Evolutionary conservation across 1,140 invertebrate genomes (phyloP).

Genomic region (Drosophila subobscura): DNA sequence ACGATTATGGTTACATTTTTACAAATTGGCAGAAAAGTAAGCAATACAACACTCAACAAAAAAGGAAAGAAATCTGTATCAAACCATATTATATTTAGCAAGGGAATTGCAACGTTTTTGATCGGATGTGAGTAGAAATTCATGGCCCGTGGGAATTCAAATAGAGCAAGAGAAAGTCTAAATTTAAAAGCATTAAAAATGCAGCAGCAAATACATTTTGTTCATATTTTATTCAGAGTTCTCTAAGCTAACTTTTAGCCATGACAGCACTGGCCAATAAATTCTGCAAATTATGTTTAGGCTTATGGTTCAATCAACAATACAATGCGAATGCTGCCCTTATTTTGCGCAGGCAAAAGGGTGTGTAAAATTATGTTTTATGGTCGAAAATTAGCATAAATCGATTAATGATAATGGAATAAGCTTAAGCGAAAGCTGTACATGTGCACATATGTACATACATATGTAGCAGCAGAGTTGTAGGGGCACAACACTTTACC

Average conservation of each 20-base stretch:
- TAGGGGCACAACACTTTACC: background rate
- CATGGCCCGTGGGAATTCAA: too few species aligned
- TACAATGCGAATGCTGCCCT: background rate
- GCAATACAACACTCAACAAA: too few species aligned
- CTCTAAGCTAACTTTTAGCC: background rate
- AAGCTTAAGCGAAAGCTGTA: background rate
- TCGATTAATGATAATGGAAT: conserved; percentile 28
- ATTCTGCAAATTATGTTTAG: conserved; percentile 17
- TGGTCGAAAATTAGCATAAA: conserved; percentile 39
- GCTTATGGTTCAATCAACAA: conserved; percentile 30
- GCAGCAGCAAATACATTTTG: too few species aligned
- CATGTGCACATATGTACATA: background rate
- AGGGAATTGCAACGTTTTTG: too few species aligned
- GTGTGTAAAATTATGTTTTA: conserved; percentile 11
- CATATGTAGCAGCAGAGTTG: background rate
- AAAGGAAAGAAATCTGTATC: too few species aligned
- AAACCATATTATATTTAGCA: too few species aligned
- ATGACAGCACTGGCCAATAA: conserved; percentile 1
- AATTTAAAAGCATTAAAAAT: too few species aligned
- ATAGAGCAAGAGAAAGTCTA: too few species aligned
- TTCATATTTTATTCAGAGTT: background rate
- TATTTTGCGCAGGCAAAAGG: background rate
- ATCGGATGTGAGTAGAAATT: too few species aligned
- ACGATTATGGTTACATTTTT: too few species aligned
- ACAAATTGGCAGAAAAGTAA: too few species aligned